phyloP scores from a whole-genome alignment of 2,797 vertebrate species.

The Huso huso region DNA sequence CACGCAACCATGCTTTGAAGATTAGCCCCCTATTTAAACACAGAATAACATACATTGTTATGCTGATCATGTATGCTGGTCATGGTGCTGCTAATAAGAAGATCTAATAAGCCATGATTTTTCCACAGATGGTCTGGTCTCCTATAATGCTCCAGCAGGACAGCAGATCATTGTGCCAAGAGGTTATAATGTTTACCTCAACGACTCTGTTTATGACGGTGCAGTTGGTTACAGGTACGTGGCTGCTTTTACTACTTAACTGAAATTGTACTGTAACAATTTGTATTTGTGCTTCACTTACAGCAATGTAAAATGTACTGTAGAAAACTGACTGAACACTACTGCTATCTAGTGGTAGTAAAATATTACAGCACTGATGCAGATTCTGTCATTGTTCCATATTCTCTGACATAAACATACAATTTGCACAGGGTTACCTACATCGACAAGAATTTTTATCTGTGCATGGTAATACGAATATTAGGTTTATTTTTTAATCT shows the following conservation, averaged over 20 bases:
- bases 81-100: too few species aligned
- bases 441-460: too few species aligned
- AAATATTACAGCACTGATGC: too few species aligned
- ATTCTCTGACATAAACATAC: too few species aligned
- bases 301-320: constrained; percentile 3
- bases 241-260: constrained; percentile 3
- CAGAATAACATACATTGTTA: too few species aligned
- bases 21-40: too few species aligned
- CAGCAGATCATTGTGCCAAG: constrained; percentile 70
- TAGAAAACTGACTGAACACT: constrained; percentile 11
- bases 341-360: constrained; percentile 48
- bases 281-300: constrained; percentile 12
- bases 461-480: too few species aligned
- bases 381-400: too few species aligned
- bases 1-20: too few species aligned
- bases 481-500: too few species aligned
- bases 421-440: too few species aligned
- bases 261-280: neutral
- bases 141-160: constrained; percentile 80
- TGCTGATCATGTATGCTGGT: too few species aligned
- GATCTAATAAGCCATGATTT: neutral
- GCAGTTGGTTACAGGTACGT: constrained; percentile 81
- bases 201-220: constrained; percentile 91
- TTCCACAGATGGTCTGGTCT: constrained; percentile 82
- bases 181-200: constrained; percentile 70